These are phyloP conservation scores for Meleagris gallopavo DNA, from an alignment of 2,113 vertebrate species.

Conservation along the genomic window DNA sequence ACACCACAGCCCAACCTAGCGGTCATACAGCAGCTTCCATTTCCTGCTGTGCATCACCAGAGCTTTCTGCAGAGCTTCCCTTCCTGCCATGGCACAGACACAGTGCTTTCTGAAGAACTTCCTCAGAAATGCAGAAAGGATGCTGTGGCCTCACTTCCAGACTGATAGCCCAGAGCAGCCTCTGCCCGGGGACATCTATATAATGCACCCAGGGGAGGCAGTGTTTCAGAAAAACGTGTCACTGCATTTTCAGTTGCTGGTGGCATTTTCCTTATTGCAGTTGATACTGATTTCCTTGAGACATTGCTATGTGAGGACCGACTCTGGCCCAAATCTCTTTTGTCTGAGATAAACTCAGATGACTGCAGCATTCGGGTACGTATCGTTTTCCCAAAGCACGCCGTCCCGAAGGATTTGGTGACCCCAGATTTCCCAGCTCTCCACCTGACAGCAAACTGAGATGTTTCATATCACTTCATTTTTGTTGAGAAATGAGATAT, in stretches of 20 bases:
- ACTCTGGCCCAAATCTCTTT: neutral
- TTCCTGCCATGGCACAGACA: neutral
- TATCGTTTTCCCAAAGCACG: neutral
- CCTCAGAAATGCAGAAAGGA: slow-evolving; percentile 27
- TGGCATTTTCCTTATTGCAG: neutral
- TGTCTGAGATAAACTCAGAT: neutral
- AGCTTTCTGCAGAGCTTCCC: neutral
- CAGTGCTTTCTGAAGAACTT: slow-evolving; percentile 14
- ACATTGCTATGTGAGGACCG: neutral
- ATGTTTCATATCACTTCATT: neutral
- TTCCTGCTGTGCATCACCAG: neutral
- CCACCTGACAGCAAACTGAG: neutral
- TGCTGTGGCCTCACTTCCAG: slow-evolving; percentile 9
- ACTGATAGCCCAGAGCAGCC: neutral
- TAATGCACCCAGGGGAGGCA: neutral
- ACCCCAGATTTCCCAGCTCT: neutral
- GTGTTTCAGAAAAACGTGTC: neutral
- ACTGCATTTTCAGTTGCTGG: neutral
- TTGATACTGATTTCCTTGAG: neutral
- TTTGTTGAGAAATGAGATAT: slow-evolving; percentile 9
- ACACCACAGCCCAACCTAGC: neutral
- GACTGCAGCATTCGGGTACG: neutral
- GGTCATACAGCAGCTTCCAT: neutral
- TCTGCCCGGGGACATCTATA: neutral
- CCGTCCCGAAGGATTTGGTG: neutral